Evolutionary conservation across 2,888 invertebrate species (phyloP).

Genomic region (Adela reaumurella): DNA sequence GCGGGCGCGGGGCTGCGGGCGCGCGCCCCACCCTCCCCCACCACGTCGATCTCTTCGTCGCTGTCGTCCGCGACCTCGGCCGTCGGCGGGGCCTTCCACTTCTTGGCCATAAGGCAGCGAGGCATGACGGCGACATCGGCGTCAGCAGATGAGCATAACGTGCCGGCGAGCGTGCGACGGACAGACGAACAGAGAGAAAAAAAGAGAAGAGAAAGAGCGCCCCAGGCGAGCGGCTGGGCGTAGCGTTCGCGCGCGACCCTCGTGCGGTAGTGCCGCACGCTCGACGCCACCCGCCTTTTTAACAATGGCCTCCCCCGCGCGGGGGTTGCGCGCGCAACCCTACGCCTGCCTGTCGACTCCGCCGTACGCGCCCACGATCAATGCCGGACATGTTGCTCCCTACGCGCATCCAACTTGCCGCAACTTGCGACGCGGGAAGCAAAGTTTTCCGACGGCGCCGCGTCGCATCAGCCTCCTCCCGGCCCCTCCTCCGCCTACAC

Average conservation of each 20-base stretch:
- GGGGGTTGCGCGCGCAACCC: conserved; percentile 10
- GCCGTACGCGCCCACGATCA: conserved; percentile 44
- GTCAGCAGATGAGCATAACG: conserved; percentile 44
- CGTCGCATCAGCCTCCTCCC: background rate
- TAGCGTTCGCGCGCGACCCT: conserved; percentile 52
- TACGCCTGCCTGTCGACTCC: conserved; percentile 14
- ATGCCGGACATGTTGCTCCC: conserved; percentile 19
- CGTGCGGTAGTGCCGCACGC: conserved; percentile 53
- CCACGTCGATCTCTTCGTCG: conserved; percentile 84
- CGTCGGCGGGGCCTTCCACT: conserved; percentile 76
- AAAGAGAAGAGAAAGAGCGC: conserved; percentile 43
- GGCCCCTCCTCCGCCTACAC: background rate
- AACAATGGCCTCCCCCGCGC: conserved; percentile 23
- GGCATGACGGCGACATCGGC: conserved; percentile 73
- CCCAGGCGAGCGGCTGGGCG: conserved; percentile 36
- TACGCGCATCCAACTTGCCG: conserved; percentile 16
- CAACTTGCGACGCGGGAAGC: background rate
- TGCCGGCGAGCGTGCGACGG: conserved; percentile 23
- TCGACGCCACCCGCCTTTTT: conserved; percentile 42
- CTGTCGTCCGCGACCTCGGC: conserved; percentile 60
- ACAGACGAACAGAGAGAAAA: conserved; percentile 45
- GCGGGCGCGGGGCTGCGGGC: conserved; percentile 51
- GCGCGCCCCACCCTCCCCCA: conserved; percentile 65
- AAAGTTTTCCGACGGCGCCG: background rate
- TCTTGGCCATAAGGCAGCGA: conserved; percentile 93